phyloP scores from a whole-genome alignment of 2,113 vertebrate genomes.

The Electrona antarctica region DNA sequence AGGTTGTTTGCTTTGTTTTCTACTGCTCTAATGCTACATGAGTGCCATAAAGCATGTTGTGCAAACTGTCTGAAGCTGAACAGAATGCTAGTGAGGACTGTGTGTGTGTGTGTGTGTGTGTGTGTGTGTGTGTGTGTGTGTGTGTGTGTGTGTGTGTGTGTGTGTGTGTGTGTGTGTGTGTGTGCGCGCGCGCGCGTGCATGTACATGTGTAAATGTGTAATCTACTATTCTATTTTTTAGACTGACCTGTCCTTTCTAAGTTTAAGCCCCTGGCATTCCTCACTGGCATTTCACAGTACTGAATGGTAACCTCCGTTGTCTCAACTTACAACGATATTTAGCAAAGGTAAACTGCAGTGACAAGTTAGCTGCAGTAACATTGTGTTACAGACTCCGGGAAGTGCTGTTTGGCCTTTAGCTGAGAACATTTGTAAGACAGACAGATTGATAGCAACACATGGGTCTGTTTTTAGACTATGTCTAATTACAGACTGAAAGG shows the following conservation, averaged over 20 bases:
- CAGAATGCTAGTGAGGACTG: not conserved
- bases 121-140: conserved; percentile 8
- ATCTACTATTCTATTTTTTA: not conserved
- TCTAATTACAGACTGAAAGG: not conserved
- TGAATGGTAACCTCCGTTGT: conserved; percentile 53
- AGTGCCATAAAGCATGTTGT: too few species aligned
- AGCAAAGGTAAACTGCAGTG: not conserved
- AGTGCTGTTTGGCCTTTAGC: not conserved
- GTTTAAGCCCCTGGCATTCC: conserved; percentile 49
- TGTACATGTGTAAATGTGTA: not conserved
- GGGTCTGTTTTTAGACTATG: conserved; percentile 1
- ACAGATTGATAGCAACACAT: too few species aligned
- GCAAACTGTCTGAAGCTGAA: too few species aligned
- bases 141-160: conserved; percentile 16
- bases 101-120: not conserved
- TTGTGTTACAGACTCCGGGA: too few species aligned
- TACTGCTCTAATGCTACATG: too few species aligned
- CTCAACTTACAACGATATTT: conserved; percentile 1
- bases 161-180: conserved; percentile 7
- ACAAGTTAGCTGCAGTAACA: not conserved
- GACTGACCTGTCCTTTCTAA: conserved; percentile 39
- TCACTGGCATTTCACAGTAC: conserved; percentile 47
- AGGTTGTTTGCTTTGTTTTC: too few species aligned
- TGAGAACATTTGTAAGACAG: conserved; percentile 11
- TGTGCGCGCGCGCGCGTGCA: not conserved